phyloP scores from a whole-genome alignment of 2,888 invertebrate species.

The Ctenicera cuprea region DNA sequence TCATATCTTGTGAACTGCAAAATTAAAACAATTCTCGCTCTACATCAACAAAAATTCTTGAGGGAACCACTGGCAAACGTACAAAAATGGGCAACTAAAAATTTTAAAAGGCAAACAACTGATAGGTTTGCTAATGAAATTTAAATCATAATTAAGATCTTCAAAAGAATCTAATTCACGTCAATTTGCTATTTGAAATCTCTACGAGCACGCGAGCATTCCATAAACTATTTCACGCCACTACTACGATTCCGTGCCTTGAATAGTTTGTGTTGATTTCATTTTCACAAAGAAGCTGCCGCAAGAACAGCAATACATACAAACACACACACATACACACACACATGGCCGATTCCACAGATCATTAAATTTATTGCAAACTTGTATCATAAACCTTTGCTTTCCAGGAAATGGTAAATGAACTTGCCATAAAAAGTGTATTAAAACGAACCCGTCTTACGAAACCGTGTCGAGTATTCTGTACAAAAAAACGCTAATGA shows the following conservation, averaged over 20 bases:
- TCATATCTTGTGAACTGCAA: too few species aligned
- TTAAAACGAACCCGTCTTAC: slow-evolving; percentile 16
- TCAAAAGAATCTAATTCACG: neutral
- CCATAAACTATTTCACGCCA: neutral
- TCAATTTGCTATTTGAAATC: neutral
- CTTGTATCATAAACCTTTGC: slow-evolving; percentile 21
- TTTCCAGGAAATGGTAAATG: slow-evolving; percentile 31
- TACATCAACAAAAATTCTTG: too few species aligned
- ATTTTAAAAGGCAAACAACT: neutral
- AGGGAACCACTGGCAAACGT: too few species aligned
- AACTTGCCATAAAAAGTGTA: slow-evolving; percentile 17
- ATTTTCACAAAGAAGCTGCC: slow-evolving; percentile 7
- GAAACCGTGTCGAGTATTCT: neutral
- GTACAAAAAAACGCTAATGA: neutral
- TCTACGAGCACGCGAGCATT: neutral
- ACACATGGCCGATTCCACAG: slow-evolving; percentile 23
- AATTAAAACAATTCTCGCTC: too few species aligned
- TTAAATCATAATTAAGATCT: neutral
- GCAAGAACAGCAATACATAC: neutral
- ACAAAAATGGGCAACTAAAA: too few species aligned
- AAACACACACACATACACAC: slow-evolving; percentile 9
- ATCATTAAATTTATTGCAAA: slow-evolving; percentile 25
- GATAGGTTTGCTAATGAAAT: too few species aligned
- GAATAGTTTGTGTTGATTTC: slow-evolving; percentile 10
- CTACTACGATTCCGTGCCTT: neutral